Conservation (phyloP, 2,113 vertebrate genomes). For the Perca schrenkii region DNA sequence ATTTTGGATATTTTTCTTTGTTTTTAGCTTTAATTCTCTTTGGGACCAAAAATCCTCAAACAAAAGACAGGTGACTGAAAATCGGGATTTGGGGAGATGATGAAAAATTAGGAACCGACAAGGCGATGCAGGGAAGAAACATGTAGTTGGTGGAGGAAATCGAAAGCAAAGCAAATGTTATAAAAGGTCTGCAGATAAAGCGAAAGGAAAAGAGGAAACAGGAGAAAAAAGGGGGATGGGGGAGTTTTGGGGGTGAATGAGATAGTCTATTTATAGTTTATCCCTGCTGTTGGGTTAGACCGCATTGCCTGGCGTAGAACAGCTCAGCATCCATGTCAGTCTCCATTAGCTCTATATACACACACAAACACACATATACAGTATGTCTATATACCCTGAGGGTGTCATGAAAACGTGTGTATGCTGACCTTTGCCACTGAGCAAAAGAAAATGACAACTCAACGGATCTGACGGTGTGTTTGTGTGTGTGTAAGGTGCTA, state of each 20-base stretch:
- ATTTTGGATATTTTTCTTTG: not conserved
- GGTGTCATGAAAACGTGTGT: slow-evolving; percentile 35
- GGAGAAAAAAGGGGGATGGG: slow-evolving; percentile 27
- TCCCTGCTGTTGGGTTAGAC: slow-evolving; percentile 75
- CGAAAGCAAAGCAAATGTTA: slow-evolving; percentile 4
- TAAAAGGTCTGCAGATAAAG: slow-evolving; percentile 55
- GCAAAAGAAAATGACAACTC: slow-evolving; percentile 43
- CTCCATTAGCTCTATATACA: slow-evolving; percentile 51
- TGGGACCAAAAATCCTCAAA: slow-evolving; percentile 11
- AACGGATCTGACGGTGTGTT: not conserved
- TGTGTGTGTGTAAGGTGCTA: not conserved
- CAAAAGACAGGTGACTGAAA: slow-evolving; percentile 13
- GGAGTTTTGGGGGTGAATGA: slow-evolving; percentile 43
- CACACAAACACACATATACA: slow-evolving; percentile 23
- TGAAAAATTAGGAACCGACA: slow-evolving; percentile 17
- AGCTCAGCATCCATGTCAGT: slow-evolving; percentile 75
- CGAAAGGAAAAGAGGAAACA: slow-evolving; percentile 42
- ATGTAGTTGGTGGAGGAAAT: not conserved
- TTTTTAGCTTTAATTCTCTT: slow-evolving; percentile 15
- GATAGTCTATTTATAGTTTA: slow-evolving; percentile 81
- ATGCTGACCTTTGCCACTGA: slow-evolving; percentile 55
- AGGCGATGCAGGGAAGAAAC: not conserved
- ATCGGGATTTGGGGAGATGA: slow-evolving; percentile 10
- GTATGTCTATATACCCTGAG: not conserved
- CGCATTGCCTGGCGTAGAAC: slow-evolving; percentile 60